Conservation (phyloP, 2,888 invertebrate species). For the Cheilosia vernalis region DNA sequence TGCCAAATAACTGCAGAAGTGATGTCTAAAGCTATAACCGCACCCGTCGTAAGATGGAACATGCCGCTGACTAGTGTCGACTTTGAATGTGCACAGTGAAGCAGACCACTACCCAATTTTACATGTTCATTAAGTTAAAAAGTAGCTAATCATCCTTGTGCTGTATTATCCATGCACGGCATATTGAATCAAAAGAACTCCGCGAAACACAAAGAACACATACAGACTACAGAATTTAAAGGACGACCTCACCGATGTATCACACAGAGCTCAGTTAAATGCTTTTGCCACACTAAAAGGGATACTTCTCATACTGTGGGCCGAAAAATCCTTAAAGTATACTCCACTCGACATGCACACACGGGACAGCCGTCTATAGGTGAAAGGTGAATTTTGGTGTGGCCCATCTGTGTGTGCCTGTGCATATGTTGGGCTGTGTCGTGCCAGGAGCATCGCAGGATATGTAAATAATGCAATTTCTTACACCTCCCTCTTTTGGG, state of each 20-base stretch:
- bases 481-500: slow-evolving; percentile 1
- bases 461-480: slow-evolving; percentile 13
- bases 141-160: too few relatives aligned
- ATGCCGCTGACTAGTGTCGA: too few relatives aligned
- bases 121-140: not conserved
- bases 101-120: not conserved
- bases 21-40: too few relatives aligned
- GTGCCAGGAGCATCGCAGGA: not conserved
- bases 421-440: not conserved
- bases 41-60: too few relatives aligned
- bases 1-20: too few relatives aligned
- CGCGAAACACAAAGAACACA: too few relatives aligned
- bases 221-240: not conserved
- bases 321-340: not conserved
- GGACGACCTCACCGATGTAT: not conserved
- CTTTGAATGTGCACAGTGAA: too few relatives aligned
- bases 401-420: not conserved
- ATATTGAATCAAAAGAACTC: too few relatives aligned
- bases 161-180: too few relatives aligned
- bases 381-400: not conserved
- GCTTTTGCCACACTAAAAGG: not conserved
- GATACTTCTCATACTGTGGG: not conserved
- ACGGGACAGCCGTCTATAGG: not conserved
- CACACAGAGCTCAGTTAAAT: too few relatives aligned
- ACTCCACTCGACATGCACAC: not conserved